A percentile compares a stretch with the other conserved stretches of the same genome.
Conservation (phyloP, 2,797 vertebrate species). For the Nasua narica region DNA sequence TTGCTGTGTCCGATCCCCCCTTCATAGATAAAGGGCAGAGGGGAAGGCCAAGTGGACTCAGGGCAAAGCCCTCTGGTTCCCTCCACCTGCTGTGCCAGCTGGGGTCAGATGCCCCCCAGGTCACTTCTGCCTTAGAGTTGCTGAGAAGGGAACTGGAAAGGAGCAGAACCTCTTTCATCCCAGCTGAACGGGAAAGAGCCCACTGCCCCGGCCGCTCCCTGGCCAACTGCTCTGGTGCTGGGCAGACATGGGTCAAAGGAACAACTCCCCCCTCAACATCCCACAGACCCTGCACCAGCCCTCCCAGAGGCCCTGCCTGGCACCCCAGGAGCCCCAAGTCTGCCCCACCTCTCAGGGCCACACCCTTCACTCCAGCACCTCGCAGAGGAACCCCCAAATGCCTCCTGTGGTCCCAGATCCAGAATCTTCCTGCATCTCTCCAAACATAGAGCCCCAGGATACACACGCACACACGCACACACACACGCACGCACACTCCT, state of each 20-base stretch:
- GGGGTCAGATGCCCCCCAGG: neutral
- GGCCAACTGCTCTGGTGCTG: no score
- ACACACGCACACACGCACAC: neutral
- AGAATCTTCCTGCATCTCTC: neutral
- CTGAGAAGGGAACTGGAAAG: neutral
- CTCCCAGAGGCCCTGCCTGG: neutral
- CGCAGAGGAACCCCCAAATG: neutral
- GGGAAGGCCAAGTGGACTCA: neutral
- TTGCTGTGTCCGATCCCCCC: no score
- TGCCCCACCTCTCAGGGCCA: neutral
- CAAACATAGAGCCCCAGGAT: neutral
- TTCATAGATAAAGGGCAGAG: neutral
- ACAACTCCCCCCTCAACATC: no score
- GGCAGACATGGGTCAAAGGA: neutral
- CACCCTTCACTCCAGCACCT: neutral
- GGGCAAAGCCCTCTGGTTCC: neutral
- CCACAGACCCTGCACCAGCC: neutral
- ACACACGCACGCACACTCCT: neutral
- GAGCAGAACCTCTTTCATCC: neutral
- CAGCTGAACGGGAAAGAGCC: neutral
- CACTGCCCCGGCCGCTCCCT: neutral
- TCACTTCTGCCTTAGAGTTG: neutral
- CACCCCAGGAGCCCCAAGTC: rapidly evolving
- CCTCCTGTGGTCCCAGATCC: neutral
- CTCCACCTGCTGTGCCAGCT: neutral